phyloP scores from a whole-genome alignment of 2,888 invertebrate genomes.

The Chrysotoxum bicinctum region DNA sequence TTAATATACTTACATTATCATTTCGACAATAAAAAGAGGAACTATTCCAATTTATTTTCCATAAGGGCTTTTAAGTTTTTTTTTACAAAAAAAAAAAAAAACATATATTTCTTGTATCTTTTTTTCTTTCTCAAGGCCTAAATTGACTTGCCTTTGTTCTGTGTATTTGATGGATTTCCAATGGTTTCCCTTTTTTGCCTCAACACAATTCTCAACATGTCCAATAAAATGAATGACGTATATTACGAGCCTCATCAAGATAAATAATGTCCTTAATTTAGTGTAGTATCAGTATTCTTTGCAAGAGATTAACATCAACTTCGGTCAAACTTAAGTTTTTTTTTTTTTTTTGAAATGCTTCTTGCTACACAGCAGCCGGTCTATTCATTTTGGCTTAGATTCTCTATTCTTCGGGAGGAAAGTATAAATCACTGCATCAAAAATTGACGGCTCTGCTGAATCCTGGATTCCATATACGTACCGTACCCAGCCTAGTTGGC shows the following conservation, averaged over 20 bases:
- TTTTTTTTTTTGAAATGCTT: neutral
- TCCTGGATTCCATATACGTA: neutral
- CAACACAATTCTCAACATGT: conserved; percentile 20
- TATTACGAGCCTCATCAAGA: conserved; percentile 55
- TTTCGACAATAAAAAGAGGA: neutral
- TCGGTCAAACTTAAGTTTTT: conserved; percentile 22
- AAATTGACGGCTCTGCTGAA: conserved; percentile 49
- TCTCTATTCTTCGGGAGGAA: conserved; percentile 27
- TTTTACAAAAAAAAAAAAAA: neutral
- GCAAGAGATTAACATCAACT: conserved; percentile 42
- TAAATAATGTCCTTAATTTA: conserved; percentile 49
- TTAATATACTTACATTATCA: neutral
- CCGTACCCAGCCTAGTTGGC: neutral
- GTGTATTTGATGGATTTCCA: conserved; percentile 33
- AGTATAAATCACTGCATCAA: conserved; percentile 63
- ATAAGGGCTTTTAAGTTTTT: neutral
- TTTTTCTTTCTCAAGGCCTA: neutral
- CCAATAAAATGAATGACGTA: conserved; percentile 53
- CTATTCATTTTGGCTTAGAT: conserved; percentile 40
- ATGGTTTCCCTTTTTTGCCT: conserved; percentile 21
- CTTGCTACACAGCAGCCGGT: conserved; percentile 9
- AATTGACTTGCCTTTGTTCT: conserved; percentile 1
- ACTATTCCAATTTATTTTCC: neutral
- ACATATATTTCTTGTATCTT: neutral
- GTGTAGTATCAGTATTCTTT: conserved; percentile 24